Evolutionary conservation across 2,888 invertebrate species (phyloP), one percentile per base, ranked within the genome.

Genomic region (Macropis europaea): DNA sequence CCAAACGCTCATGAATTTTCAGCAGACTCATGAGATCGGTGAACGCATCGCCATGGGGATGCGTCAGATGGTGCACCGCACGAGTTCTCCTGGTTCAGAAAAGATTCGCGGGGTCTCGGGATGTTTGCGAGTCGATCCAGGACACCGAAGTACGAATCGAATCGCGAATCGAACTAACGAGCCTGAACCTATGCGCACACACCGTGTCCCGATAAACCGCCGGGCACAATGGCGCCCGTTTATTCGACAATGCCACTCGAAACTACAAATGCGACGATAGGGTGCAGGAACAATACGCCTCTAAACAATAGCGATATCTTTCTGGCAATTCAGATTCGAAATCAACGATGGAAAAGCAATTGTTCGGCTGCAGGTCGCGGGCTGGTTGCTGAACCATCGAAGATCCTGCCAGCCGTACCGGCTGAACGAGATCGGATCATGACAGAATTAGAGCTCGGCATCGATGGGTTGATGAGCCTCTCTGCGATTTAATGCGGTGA

Each of bases 211-310:
- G 81, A 82, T 84, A 81, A 82, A 81, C 76, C 74, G 50, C 62
- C 57, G 59, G 72, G n/a, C n/a, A 87, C 86, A 87, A 87, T 85
- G 76, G 72, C 53, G 76, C 76, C 82, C 80, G 74, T 87, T 87
- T 86, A 85, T 83, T 85, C 82, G 84, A 87, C 85, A 85, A 86
- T 86, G 80, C 82, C 81, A 84, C 82, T 87, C 77, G 82, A 82
- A 84, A 86, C 86, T 85, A 85, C 85, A 82, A 81, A 78, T 59
- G 73, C 59, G 56, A 66, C 78, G 78, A 82, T 74, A 78, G 69
- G 72, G 70, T 40, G 45, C 40, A 56, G 71, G 74, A 76, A 86
- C 86, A 86, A 86, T 87, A 68, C 84, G 77, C 76, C 77, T 69
- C 79, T 75, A 81, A 82, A 87, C 83, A 86, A 86, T 86, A 60